A percentile compares a stretch with the other conserved stretches of the same genome.
Conservation (phyloP, 2,113 vertebrate species). For the Xenopus tropicalis region DNA sequence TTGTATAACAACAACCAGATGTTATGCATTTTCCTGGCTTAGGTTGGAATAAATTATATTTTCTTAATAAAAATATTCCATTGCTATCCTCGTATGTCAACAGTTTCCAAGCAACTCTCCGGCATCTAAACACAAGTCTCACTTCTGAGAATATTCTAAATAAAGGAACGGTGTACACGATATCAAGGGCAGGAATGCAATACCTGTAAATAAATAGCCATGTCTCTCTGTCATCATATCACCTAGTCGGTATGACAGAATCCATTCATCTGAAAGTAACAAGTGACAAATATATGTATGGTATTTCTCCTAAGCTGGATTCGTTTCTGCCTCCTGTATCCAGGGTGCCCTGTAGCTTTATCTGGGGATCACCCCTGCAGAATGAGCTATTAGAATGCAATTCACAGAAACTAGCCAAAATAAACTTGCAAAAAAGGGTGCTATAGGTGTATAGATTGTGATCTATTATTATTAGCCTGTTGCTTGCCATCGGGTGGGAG, state of each 20-base stretch:
- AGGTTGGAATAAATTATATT: too few relatives aligned
- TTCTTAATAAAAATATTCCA: too few relatives aligned
- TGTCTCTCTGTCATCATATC: constrained; percentile 6
- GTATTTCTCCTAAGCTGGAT: neutral
- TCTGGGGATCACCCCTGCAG: constrained; percentile 3
- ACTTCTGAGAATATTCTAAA: too few relatives aligned
- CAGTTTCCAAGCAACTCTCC: neutral
- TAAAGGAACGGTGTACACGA: too few relatives aligned
- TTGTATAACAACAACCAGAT: too few relatives aligned
- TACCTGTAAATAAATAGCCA: constrained; percentile 5
- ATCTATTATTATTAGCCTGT: neutral
- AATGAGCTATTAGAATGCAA: constrained; percentile 1
- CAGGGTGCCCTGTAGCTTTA: neutral
- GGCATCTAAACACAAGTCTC: neutral
- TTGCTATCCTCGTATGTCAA: neutral
- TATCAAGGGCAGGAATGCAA: neutral
- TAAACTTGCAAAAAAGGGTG: neutral
- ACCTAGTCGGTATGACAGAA: constrained; percentile 5
- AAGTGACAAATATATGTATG: neutral
- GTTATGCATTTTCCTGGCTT: too few relatives aligned
- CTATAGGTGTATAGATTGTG: neutral
- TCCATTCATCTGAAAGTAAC: constrained; percentile 9
- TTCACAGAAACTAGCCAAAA: neutral
- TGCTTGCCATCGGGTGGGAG: constrained; percentile 7
- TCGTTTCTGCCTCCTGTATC: neutral